These are phyloP conservation scores for Sebastes minor DNA, from an alignment of 2,797 vertebrate genomes.

Conservation along the genomic window DNA sequence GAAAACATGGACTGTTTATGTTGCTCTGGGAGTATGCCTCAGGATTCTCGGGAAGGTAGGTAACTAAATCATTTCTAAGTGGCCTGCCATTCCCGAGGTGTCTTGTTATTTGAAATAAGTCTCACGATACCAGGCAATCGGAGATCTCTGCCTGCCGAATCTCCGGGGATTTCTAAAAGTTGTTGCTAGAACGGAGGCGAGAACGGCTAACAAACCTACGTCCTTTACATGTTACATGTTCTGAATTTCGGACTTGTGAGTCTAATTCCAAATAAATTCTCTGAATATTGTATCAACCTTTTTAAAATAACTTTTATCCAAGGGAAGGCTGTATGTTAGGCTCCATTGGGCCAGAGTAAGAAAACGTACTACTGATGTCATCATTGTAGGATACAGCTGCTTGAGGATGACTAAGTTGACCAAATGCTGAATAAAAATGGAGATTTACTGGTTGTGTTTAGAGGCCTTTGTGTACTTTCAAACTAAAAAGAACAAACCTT, in stretches of 20 bases:
- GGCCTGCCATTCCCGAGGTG: too few species aligned
- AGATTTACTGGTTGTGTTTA: neutral
- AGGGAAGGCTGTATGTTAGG: neutral
- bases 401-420: constrained; percentile 4
- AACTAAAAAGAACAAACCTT: neutral
- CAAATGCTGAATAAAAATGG: constrained; percentile 10
- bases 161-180: neutral
- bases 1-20: neutral
- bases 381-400: neutral
- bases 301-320: too few species aligned
- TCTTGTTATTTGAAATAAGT: too few species aligned
- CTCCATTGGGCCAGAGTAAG: constrained; percentile 12
- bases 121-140: neutral
- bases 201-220: neutral
- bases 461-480: neutral
- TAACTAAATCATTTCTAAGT: too few species aligned
- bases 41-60: too few species aligned
- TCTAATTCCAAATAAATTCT: too few species aligned
- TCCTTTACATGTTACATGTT: neutral
- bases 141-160: too few species aligned
- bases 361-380: constrained; percentile 10
- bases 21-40: neutral
- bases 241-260: neutral
- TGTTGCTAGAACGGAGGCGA: too few species aligned
- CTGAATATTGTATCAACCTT: too few species aligned